phyloP scores from a whole-genome alignment of 1,140 invertebrate genomes.

The Pissodes strobi region DNA sequence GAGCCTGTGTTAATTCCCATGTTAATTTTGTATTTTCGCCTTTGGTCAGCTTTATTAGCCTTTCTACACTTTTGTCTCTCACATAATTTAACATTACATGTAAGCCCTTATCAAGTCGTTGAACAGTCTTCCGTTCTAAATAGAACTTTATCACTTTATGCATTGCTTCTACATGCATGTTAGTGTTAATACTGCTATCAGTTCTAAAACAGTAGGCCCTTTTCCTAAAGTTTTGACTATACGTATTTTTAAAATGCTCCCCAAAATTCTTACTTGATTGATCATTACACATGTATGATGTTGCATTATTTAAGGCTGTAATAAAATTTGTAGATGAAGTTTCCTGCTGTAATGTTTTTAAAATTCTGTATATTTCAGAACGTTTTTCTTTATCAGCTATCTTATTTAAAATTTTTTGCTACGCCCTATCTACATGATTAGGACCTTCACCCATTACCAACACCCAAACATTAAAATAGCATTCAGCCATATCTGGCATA shows the following conservation, averaged over 20 bases:
- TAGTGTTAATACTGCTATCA: no score
- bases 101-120: background rate
- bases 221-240: slow-evolving; percentile 8
- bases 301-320: background rate
- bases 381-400: slow-evolving; percentile 30
- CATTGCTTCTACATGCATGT: no score
- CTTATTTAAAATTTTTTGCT: slow-evolving; percentile 33
- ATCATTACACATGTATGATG: background rate
- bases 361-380: slow-evolving; percentile 23
- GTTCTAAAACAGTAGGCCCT: no score
- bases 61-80: background rate
- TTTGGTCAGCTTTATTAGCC: background rate
- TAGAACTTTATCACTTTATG: no score
- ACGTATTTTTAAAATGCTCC: slow-evolving; percentile 1
- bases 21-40: background rate
- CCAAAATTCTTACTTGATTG: background rate
- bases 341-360: slow-evolving; percentile 23
- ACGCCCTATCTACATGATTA: slow-evolving; percentile 27
- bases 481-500: slow-evolving; percentile 11
- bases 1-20: background rate
- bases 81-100: background rate
- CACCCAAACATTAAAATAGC: slow-evolving; percentile 1
- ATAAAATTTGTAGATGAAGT: background rate
- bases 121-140: no score
- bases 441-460: background rate